Evolutionary conservation across 2,797 vertebrate species (phyloP).

Genomic region (Limnodromus scolopaceus): DNA sequence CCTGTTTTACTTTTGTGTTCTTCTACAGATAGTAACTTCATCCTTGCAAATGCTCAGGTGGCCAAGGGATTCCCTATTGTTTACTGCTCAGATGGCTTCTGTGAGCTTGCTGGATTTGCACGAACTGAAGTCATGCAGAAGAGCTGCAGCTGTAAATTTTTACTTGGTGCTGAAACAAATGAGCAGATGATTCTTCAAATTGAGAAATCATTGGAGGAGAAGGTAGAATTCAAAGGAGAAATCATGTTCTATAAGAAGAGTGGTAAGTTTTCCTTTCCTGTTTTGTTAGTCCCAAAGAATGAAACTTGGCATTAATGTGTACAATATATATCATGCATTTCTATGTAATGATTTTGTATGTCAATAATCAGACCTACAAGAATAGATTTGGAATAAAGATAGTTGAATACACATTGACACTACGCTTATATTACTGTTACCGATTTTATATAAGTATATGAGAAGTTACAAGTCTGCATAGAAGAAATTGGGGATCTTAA

Average conservation of each 20-base stretch:
- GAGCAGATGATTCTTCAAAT: conserved; percentile 92
- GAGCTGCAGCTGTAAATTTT: conserved; percentile 96
- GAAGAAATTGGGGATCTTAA: background rate
- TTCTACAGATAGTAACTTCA: conserved; percentile 95
- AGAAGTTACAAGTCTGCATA: background rate
- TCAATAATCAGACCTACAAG: background rate
- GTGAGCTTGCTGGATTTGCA: conserved; percentile 94
- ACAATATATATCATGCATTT: background rate
- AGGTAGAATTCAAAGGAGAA: conserved; percentile 95
- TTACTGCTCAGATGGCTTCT: conserved; percentile 99
- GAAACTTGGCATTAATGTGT: background rate
- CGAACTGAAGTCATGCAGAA: conserved; percentile 98
- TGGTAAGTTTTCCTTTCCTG: conserved; percentile 78
- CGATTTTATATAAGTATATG: background rate
- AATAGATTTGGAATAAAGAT: background rate
- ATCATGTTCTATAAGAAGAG: conserved; percentile 97
- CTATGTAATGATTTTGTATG: background rate
- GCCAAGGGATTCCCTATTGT: conserved; percentile 96
- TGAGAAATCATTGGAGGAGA: conserved; percentile 91
- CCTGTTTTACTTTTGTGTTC: conserved; percentile 20
- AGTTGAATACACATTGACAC: background rate
- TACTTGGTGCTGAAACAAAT: conserved; percentile 91
- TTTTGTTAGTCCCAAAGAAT: background rate
- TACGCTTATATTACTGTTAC: background rate
- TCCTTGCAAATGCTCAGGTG: conserved; percentile 97